Evolutionary conservation across 2,888 invertebrate genomes (phyloP).

Genomic region (Autographa gamma): DNA sequence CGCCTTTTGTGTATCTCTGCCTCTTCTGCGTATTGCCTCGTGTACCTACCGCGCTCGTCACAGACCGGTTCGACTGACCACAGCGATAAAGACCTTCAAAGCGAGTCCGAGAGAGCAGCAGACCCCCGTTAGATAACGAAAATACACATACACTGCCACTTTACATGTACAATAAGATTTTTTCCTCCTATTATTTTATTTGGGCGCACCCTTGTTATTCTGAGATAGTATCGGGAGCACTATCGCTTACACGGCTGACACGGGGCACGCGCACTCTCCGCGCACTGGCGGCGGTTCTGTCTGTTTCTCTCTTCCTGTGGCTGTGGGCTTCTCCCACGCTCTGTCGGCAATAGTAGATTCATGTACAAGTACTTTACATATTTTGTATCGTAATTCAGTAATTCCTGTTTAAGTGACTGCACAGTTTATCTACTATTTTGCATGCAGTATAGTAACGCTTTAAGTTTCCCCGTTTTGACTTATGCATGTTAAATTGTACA

Average conservation of each 20-base stretch:
- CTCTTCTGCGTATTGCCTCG: slow-evolving; percentile 85
- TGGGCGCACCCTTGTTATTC: slow-evolving; percentile 80
- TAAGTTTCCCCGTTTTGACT: slow-evolving; percentile 56
- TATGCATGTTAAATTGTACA: slow-evolving; percentile 57
- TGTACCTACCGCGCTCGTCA: slow-evolving; percentile 78
- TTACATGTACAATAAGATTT: slow-evolving; percentile 81
- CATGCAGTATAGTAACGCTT: slow-evolving; percentile 57
- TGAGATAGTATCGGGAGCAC: slow-evolving; percentile 83
- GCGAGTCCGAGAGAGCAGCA: slow-evolving; percentile 90
- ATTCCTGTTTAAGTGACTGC: slow-evolving; percentile 48
- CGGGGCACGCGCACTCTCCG: slow-evolving; percentile 83
- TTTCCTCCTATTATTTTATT: slow-evolving; percentile 73
- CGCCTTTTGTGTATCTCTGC: slow-evolving; percentile 84
- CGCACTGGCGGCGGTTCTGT: slow-evolving; percentile 89
- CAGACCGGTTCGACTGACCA: slow-evolving; percentile 79
- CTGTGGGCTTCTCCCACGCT: slow-evolving; percentile 86
- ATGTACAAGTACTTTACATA: slow-evolving; percentile 63
- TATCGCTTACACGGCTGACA: slow-evolving; percentile 84
- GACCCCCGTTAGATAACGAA: slow-evolving; percentile 87
- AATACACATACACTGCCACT: slow-evolving; percentile 87
- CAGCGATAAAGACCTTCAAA: slow-evolving; percentile 89
- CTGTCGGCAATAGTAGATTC: slow-evolving; percentile 79
- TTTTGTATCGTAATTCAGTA: slow-evolving; percentile 40
- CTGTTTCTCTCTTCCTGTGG: slow-evolving; percentile 90
- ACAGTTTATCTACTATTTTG: slow-evolving; percentile 54